These are phyloP conservation scores for Magallana ariakensis DNA, from an alignment of 1,140 invertebrate species.

Conservation along the genomic window DNA sequence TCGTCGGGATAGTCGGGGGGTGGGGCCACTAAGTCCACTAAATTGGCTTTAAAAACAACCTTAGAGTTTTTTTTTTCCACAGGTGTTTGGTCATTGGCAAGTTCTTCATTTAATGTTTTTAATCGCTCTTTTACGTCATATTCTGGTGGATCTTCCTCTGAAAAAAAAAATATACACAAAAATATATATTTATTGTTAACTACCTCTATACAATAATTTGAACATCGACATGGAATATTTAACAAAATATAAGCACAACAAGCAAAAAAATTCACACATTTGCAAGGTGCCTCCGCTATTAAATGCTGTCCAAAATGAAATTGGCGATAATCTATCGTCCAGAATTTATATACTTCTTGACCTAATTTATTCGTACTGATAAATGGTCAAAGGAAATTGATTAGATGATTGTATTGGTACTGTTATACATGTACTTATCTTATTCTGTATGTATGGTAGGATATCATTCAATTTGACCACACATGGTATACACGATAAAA, in stretches of 20 bases:
- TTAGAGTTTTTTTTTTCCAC: conserved; percentile 64
- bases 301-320: background rate
- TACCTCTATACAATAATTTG: too few relatives aligned
- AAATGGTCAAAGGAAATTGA: background rate
- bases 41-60: conserved; percentile 75
- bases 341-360: background rate
- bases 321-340: background rate
- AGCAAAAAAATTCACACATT: too few relatives aligned
- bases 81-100: conserved; percentile 75
- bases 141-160: conserved; percentile 76
- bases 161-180: background rate
- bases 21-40: conserved; percentile 75
- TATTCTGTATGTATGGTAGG: too few relatives aligned
- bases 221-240: too few relatives aligned
- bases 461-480: too few relatives aligned
- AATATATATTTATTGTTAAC: background rate
- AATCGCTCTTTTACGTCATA: conserved; percentile 76
- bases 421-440: too few relatives aligned
- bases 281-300: too few relatives aligned
- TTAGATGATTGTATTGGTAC: background rate
- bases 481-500: too few relatives aligned
- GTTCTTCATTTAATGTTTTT: conserved; percentile 74
- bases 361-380: background rate
- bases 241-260: too few relatives aligned
- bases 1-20: conserved; percentile 72